phyloP scores from a whole-genome alignment of 2,797 vertebrate species.

The Clangula hyemalis region DNA sequence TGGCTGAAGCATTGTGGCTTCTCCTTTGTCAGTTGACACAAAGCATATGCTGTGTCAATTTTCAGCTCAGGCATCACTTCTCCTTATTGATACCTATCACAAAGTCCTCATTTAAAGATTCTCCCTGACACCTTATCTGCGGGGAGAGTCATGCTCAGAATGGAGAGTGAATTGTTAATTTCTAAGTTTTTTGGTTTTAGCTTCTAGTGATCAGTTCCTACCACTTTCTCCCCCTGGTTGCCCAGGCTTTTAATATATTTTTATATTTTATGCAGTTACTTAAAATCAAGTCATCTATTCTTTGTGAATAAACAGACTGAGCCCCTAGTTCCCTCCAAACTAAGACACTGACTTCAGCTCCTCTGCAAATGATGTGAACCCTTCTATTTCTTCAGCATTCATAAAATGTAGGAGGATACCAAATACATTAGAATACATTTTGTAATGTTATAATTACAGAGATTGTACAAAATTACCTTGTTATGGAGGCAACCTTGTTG shows the following conservation, averaged over 20 bases:
- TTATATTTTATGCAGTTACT: not conserved
- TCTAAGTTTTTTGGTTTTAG: not conserved
- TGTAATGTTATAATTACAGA: not conserved
- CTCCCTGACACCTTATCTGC: not conserved
- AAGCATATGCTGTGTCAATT: not conserved
- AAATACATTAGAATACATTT: not conserved
- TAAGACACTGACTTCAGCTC: not conserved
- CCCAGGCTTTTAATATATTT: not conserved
- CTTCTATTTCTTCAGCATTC: not conserved
- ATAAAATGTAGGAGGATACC: not conserved
- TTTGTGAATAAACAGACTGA: not conserved
- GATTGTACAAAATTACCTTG: not conserved
- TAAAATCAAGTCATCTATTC: not conserved
- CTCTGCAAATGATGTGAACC: not conserved
- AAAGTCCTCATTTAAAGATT: too few relatives aligned
- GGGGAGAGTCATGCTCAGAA: not conserved
- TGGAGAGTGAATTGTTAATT: not conserved
- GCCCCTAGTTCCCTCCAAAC: not conserved
- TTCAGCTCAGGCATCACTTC: not conserved
- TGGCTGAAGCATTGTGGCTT: not conserved
- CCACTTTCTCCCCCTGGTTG: not conserved
- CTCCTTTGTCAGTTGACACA: not conserved
- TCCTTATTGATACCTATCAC: too few relatives aligned
- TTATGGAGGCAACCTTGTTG: not conserved
- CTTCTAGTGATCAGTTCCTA: not conserved